Conservation (phyloP, 1,140 invertebrate species). For the Scaptomyza graminum region DNA sequence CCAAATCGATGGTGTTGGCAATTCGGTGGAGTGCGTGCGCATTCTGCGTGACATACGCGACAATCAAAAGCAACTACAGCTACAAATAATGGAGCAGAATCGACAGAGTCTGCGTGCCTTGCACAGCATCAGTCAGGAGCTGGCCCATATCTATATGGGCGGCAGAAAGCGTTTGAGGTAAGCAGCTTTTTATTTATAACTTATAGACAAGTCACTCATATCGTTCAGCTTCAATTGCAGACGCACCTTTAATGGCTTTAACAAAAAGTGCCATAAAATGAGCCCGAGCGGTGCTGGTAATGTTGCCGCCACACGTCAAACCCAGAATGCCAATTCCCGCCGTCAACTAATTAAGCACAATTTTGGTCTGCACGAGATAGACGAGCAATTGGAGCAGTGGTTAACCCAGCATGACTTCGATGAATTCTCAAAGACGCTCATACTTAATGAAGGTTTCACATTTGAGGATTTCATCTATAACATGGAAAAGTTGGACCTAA, state of each 20-base stretch:
- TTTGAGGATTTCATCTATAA: constrained; percentile 90
- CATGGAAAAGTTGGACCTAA: constrained; percentile 90
- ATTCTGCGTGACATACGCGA: constrained; percentile 73
- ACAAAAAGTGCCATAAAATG: constrained; percentile 78
- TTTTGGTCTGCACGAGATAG: constrained; percentile 87
- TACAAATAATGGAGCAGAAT: constrained; percentile 80
- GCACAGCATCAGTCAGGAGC: constrained; percentile 74
- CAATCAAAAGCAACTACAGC: constrained; percentile 63
- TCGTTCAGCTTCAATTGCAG: constrained; percentile 46
- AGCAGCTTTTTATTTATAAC: background rate
- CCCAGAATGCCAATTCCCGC: constrained; percentile 44
- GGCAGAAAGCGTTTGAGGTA: constrained; percentile 67
- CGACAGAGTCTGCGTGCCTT: constrained; percentile 75
- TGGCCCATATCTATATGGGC: constrained; percentile 75
- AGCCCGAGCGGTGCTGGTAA: constrained; percentile 48
- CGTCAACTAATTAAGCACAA: constrained; percentile 68
- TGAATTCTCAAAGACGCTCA: constrained; percentile 86
- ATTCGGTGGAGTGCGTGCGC: constrained; percentile 64
- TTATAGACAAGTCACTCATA: background rate
- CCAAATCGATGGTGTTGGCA: constrained; percentile 37
- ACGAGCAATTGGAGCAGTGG: constrained; percentile 86
- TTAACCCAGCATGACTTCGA: constrained; percentile 86
- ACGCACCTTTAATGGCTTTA: constrained; percentile 78
- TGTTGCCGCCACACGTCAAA: constrained; percentile 32
- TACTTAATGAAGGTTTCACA: constrained; percentile 90